These are phyloP conservation scores for Diaperis boleti DNA, from an alignment of 2,888 invertebrate genomes.

Conservation along the genomic window DNA sequence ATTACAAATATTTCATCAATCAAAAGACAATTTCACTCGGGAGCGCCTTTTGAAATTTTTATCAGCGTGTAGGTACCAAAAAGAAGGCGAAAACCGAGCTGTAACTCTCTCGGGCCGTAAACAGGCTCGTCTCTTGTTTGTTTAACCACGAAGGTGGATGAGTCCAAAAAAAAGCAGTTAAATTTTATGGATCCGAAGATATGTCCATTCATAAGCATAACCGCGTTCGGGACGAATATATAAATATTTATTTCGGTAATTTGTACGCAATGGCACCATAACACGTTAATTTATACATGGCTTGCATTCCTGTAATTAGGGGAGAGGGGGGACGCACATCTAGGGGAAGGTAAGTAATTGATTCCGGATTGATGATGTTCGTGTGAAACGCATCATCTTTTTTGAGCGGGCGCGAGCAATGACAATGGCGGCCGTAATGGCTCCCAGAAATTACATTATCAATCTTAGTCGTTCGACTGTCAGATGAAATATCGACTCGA, in stretches of 20 bases:
- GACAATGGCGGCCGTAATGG: conserved; percentile 62
- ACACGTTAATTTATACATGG: conserved; percentile 33
- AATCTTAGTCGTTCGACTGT: conserved; percentile 62
- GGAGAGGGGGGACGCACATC: not conserved
- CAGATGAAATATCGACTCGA: conserved; percentile 62
- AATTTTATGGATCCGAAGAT: conserved; percentile 50
- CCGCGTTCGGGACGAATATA: conserved; percentile 21
- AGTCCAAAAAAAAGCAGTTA: conserved; percentile 49
- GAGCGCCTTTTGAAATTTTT: conserved; percentile 6
- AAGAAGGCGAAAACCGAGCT: conserved; percentile 44
- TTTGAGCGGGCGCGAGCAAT: conserved; percentile 47
- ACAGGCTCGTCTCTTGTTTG: conserved; percentile 46
- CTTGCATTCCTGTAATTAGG: conserved; percentile 14
- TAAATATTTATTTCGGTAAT: conserved; percentile 42
- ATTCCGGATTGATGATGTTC: conserved; percentile 23
- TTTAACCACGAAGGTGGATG: conserved; percentile 41
- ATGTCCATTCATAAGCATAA: conserved; percentile 42
- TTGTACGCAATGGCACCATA: conserved; percentile 34
- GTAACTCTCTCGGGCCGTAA: conserved; percentile 51
- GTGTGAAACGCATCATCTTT: conserved; percentile 23
- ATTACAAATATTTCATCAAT: conserved; percentile 50
- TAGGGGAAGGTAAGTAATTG: conserved; percentile 17
- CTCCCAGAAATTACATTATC: conserved; percentile 63
- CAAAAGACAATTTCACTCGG: conserved; percentile 29
- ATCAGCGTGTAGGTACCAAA: conserved; percentile 1